phyloP scores from a whole-genome alignment of 2,113 vertebrate species.

The Cisticola juncidis region DNA sequence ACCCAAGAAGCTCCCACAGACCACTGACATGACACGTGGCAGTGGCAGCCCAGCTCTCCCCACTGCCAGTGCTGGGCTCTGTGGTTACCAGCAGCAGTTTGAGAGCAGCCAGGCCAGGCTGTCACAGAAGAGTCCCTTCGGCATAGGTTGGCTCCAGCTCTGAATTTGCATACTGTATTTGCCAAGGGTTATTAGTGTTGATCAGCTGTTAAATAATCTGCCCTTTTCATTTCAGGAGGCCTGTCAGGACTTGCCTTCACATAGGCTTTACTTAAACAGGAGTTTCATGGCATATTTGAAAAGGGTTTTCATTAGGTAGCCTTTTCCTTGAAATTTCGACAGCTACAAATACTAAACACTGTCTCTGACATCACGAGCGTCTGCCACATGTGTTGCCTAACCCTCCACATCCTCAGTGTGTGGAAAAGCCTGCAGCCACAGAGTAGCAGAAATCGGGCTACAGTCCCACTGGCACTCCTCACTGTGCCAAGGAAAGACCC shows the following conservation, averaged over 20 bases:
- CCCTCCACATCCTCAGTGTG: background rate
- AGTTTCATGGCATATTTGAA: background rate
- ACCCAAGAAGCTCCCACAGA: background rate
- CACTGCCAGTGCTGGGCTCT: background rate
- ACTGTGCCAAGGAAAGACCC: background rate
- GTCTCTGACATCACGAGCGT: background rate
- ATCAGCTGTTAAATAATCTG: conserved; percentile 69
- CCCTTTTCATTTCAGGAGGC: conserved; percentile 61
- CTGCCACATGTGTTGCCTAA: conserved; percentile 15
- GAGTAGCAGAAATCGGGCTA: background rate
- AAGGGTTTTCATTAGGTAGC: conserved; percentile 27
- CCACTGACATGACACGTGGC: background rate
- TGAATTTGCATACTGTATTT: conserved; percentile 50
- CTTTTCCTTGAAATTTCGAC: conserved; percentile 31
- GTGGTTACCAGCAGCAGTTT: background rate
- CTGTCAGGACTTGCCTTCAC: conserved; percentile 48
- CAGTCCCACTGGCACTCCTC: background rate
- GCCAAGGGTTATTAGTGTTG: conserved; percentile 68
- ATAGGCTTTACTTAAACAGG: background rate
- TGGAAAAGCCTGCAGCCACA: background rate
- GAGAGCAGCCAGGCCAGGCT: conserved; percentile 13
- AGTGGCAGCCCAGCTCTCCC: background rate
- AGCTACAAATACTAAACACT: conserved; percentile 35
- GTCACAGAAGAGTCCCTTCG: background rate
- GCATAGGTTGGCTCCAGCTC: background rate